A percentile compares a stretch with the other conserved stretches of the same genome.
Conservation (phyloP, 2,797 vertebrate species). For the Smutsia temminckii region DNA sequence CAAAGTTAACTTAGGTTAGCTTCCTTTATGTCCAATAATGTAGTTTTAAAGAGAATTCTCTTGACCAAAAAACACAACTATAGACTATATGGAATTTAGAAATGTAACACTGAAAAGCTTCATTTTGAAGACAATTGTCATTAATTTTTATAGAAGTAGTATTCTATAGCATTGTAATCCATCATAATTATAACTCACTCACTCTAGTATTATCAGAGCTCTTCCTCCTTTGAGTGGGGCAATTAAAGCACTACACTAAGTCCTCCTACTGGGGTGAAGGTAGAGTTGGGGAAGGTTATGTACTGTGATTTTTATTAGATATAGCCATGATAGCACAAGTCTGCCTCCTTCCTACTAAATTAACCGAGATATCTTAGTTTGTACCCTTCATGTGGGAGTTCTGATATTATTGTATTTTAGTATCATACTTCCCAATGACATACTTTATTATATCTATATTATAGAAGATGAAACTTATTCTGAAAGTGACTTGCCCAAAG, state of each 20-base stretch:
- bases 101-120: neutral
- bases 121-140: neutral
- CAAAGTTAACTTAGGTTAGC: neutral
- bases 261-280: neutral
- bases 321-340: neutral
- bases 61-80: neutral
- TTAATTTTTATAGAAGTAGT: neutral
- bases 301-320: neutral
- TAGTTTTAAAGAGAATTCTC: slow-evolving; percentile 15
- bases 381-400: neutral
- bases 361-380: neutral
- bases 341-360: neutral
- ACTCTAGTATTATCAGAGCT: neutral
- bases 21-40: neutral
- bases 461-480: neutral
- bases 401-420: neutral
- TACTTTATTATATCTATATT: neutral
- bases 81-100: neutral
- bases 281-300: neutral
- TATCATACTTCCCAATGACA: neutral
- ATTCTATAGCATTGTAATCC: neutral
- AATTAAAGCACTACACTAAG: neutral
- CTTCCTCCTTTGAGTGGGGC: neutral
- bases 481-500: slow-evolving; percentile 2
- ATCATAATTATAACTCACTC: neutral